A percentile compares a stretch with the other conserved stretches of the same genome.
phyloP scores from a whole-genome alignment of 2,888 invertebrate genomes.

The Chaetogeoica ovagalla region DNA sequence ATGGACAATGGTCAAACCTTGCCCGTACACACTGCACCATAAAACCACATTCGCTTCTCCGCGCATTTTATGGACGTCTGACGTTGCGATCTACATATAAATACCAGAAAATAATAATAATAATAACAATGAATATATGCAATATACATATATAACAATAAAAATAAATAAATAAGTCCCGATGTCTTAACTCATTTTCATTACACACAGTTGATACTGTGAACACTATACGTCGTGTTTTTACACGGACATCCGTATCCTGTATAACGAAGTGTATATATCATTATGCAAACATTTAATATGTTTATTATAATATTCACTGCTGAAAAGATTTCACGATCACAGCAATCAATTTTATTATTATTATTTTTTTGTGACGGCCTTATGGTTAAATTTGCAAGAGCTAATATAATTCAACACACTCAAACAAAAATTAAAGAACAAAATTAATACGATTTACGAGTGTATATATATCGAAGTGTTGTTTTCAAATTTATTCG shows the following conservation, averaged over 20 bases:
- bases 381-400: constrained; percentile 1
- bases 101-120: constrained; percentile 28
- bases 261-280: background rate
- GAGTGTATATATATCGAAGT: background rate
- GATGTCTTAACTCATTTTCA: constrained; percentile 13
- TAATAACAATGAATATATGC: no score
- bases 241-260: background rate
- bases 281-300: background rate
- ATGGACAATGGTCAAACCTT: background rate
- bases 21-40: background rate
- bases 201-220: constrained; percentile 9
- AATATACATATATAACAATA: background rate
- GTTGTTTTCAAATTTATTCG: background rate
- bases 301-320: no score
- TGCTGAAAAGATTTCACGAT: background rate
- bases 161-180: constrained; percentile 14
- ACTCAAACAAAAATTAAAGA: background rate
- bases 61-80: constrained; percentile 33
- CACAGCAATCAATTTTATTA: background rate
- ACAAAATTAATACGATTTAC: background rate
- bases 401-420: background rate
- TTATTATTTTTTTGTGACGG: background rate
- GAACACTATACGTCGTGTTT: constrained; percentile 8
- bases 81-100: constrained; percentile 16
- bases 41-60: constrained; percentile 45